These are phyloP conservation scores for Eulemur rufifrons DNA, from an alignment of 2,113 vertebrate genomes.

Conservation along the genomic window DNA sequence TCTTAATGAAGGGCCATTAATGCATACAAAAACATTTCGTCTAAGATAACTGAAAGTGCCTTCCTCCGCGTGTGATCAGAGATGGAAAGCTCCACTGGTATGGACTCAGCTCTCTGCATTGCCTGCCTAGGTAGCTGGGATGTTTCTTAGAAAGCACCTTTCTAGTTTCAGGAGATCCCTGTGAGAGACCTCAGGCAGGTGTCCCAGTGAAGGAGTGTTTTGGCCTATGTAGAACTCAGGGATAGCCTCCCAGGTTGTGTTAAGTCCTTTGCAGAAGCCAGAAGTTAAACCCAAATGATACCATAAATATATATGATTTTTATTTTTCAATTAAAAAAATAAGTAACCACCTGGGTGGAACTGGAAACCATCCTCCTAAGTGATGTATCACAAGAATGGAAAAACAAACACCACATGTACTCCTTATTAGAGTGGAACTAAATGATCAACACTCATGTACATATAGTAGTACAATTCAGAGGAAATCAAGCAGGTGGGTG, in stretches of 20 bases:
- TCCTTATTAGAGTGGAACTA: too few species aligned
- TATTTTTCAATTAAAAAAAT: background rate
- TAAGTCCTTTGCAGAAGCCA: background rate
- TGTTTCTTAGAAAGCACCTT: background rate
- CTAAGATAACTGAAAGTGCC: background rate
- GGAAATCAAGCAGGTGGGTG: too few species aligned
- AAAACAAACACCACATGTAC: too few species aligned
- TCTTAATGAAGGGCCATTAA: constrained; percentile 24
- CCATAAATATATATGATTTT: background rate
- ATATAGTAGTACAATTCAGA: too few species aligned
- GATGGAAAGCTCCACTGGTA: background rate
- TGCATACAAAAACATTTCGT: background rate
- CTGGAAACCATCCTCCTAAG: too few species aligned
- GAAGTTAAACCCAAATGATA: background rate
- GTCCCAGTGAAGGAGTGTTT: background rate
- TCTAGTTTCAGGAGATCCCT: background rate
- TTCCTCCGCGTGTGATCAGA: background rate
- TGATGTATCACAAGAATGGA: too few species aligned
- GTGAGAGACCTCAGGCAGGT: background rate
- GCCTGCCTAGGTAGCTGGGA: background rate
- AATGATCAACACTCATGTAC: too few species aligned
- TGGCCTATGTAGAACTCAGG: background rate
- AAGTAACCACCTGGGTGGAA: background rate
- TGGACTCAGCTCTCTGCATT: background rate
- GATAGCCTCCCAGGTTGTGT: background rate